These are phyloP conservation scores for Ochlodes sylvanus DNA, from an alignment of 2,888 invertebrate genomes.

Conservation along the genomic window DNA sequence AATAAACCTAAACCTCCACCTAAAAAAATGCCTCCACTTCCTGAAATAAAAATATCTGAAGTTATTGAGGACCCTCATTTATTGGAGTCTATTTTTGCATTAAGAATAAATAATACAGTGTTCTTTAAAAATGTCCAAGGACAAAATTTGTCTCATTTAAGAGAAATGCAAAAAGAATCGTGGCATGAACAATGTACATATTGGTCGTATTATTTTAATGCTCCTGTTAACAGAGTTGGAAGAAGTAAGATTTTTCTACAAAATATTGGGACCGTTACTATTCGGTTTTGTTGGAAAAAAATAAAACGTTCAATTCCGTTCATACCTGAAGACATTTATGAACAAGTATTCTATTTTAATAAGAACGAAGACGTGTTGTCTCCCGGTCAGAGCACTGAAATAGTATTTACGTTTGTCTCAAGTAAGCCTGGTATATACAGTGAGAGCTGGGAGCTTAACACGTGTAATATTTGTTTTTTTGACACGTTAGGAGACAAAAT, in stretches of 20 bases:
- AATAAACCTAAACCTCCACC: slow-evolving; percentile 59
- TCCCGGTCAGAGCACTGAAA: slow-evolving; percentile 75
- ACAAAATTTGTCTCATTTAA: slow-evolving; percentile 52
- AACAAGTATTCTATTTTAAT: slow-evolving; percentile 83
- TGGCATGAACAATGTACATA: slow-evolving; percentile 61
- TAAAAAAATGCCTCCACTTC: slow-evolving; percentile 56
- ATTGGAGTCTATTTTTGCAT: slow-evolving; percentile 57
- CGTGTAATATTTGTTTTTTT: slow-evolving; percentile 71
- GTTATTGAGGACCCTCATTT: slow-evolving; percentile 40
- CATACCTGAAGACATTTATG: slow-evolving; percentile 61
- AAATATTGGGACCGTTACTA: slow-evolving; percentile 78
- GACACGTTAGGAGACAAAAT: slow-evolving; percentile 60
- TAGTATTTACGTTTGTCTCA: slow-evolving; percentile 79
- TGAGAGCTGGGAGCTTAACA: slow-evolving; percentile 80
- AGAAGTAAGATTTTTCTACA: slow-evolving; percentile 70
- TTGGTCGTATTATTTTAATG: slow-evolving; percentile 77
- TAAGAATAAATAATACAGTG: slow-evolving; percentile 71
- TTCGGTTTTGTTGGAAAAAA: slow-evolving; percentile 81
- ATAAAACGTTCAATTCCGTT: slow-evolving; percentile 60
- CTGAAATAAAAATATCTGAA: slow-evolving; percentile 53
- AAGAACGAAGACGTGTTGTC: slow-evolving; percentile 82
- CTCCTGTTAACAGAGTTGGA: slow-evolving; percentile 60
- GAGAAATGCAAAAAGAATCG: slow-evolving; percentile 52
- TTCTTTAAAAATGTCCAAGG: slow-evolving; percentile 59
- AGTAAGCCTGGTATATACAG: slow-evolving; percentile 63